A percentile compares a stretch with the other conserved stretches of the same genome.
Conservation (phyloP, 2,888 invertebrate species). For the Tuta absoluta region DNA sequence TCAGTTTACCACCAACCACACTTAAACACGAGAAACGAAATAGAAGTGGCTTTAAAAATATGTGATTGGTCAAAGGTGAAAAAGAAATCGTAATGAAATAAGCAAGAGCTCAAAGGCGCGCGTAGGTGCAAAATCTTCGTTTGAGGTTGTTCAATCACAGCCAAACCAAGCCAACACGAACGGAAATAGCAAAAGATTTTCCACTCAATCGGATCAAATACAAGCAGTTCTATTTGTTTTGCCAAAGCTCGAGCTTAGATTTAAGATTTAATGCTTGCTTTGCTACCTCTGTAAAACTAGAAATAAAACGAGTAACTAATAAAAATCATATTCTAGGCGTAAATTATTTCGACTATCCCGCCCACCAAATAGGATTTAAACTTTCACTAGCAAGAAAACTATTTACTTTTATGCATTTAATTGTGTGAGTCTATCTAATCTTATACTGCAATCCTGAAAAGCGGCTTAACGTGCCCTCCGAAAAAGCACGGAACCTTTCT, state of each 20-base stretch:
- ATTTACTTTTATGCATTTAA: too few species aligned
- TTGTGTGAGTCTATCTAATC: too few species aligned
- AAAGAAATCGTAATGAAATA: conserved; percentile 49
- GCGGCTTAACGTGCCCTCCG: too few species aligned
- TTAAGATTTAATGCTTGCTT: conserved; percentile 3
- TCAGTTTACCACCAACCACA: too few species aligned
- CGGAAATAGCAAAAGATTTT: neutral
- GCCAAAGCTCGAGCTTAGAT: neutral
- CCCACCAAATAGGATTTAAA: too few species aligned
- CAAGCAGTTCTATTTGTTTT: conserved; percentile 4
- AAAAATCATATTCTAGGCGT: too few species aligned
- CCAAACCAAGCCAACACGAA: neutral
- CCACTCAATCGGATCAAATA: neutral
- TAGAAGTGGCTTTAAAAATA: conserved; percentile 42
- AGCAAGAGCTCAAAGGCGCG: conserved; percentile 57
- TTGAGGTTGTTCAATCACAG: conserved; percentile 36
- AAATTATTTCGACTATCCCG: too few species aligned
- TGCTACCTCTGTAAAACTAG: neutral
- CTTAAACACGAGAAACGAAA: too few species aligned
- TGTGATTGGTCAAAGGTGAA: conserved; percentile 61
- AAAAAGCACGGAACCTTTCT: too few species aligned
- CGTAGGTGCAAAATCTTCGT: conserved; percentile 48
- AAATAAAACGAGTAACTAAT: neutral
- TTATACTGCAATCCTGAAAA: too few species aligned
- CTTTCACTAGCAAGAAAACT: too few species aligned